Base-by-base conservation (phyloP, 2,113 vertebrate species). In the Pavo muticus region DNA sequence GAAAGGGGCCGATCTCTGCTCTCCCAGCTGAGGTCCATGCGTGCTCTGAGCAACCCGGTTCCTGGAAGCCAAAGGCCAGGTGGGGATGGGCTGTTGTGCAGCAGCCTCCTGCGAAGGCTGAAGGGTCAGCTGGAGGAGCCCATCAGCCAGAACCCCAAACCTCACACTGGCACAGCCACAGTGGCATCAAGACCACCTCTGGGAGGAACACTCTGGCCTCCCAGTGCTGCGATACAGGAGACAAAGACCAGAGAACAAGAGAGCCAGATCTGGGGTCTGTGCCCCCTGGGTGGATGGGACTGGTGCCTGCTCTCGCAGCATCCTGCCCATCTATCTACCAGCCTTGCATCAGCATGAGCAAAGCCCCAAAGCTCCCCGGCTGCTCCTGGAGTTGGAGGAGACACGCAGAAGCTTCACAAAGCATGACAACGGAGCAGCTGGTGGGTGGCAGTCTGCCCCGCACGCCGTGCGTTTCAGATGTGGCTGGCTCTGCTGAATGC, bases 401-500 rank as follows among this genome's bases (percentile, higher is more conserved):
- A 85, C 82, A 90, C 75, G 64, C 32, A 87, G 19, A 96, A 91
- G 69, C 60, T 94, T 93, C 63, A 89, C 65, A 78, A 44, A 0
- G 75, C 87, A 52, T 77, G 72, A 76, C 39, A 79, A 60, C 42
- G 29, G 57, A 67, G 74, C 0, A 0, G n/a, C 21, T 50, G 67
- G 75, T 1, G 8, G 68, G 64, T 45, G 15, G 1, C 20, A 78
- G 65, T 32, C 76, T 20, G 87, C 45, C 35, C 56, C 27, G 3
- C 11, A 30, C 14, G 0, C 42, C 19, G 32, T 9, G 23, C 24
- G 9, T 52, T 85, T 93, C 97, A 98, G 84, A 99, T 98, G 27
- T 98, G 97, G 47, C 98, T 96, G 4, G 98, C 97, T 95, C 98
- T 98, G 96, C 97, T 97, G 95, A 98, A 97, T 79, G 97, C 96